phyloP scores from a whole-genome alignment of 2,888 invertebrate species.

The Ligdia adustata region DNA sequence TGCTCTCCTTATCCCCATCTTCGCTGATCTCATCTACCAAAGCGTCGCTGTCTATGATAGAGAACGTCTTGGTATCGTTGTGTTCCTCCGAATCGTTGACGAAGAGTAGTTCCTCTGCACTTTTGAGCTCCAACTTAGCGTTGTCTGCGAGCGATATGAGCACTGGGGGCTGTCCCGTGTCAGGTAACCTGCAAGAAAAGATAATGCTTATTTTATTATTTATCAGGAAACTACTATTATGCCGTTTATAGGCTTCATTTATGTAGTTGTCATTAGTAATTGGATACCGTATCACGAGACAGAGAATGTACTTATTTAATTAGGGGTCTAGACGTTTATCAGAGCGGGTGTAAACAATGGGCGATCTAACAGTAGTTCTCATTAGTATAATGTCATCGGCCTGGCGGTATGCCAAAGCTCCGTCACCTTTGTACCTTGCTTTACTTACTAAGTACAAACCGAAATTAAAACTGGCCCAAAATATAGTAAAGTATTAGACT shows the following conservation, averaged over 20 bases:
- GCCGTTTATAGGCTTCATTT: not conserved
- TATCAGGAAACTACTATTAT: constrained; percentile 3
- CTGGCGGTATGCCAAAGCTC: constrained; percentile 15
- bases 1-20: constrained; percentile 56
- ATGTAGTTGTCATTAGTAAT: not conserved
- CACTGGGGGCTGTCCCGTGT: constrained; percentile 84
- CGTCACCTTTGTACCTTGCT: constrained; percentile 7
- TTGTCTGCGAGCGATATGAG: constrained; percentile 85
- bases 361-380: constrained; percentile 6
- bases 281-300: not conserved
- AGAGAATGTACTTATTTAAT: constrained; percentile 11
- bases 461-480: constrained; percentile 3
- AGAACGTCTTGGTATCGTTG: constrained; percentile 72
- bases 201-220: too few species aligned
- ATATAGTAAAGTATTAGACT: not conserved
- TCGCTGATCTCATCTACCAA: constrained; percentile 50
- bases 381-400: constrained; percentile 22
- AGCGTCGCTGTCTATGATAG: constrained; percentile 59
- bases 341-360: constrained; percentile 13
- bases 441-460: constrained; percentile 6
- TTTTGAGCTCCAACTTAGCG: constrained; percentile 84
- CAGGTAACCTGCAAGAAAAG: constrained; percentile 86
- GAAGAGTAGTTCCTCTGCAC: constrained; percentile 79
- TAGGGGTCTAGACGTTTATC: constrained; percentile 13
- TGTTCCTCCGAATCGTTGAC: constrained; percentile 75